Percentiles rank a stretch among this genome's conserved stretches.
Evolutionary conservation across 2,113 vertebrate species (phyloP).

Genomic region (Vulpes ferrilata): DNA sequence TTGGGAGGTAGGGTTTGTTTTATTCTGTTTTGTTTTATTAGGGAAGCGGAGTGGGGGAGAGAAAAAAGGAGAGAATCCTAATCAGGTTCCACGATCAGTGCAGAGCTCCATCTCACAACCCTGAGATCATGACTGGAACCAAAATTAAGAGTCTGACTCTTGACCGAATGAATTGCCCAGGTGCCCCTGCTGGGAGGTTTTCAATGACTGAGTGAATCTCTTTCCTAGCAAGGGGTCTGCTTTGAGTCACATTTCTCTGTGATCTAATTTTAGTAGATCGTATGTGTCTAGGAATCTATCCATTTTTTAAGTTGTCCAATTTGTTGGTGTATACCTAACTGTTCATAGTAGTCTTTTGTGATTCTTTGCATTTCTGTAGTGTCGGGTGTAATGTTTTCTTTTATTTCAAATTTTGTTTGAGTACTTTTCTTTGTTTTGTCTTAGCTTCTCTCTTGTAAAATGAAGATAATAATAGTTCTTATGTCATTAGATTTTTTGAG

Average conservation of each 20-base stretch:
- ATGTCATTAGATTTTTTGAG: not conserved
- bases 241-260: not conserved
- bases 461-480: not conserved
- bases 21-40: not conserved
- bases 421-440: not conserved
- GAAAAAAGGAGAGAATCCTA: not conserved
- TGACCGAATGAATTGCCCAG: not conserved
- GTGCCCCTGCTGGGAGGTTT: not conserved
- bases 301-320: not conserved
- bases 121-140: not conserved
- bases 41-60: not conserved
- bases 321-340: not conserved
- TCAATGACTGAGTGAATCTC: not conserved
- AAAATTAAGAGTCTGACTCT: not conserved
- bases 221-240: not conserved
- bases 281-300: not conserved
- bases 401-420: not conserved
- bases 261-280: not conserved
- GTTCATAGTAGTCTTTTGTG: too few species aligned
- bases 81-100: not conserved
- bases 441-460: not conserved
- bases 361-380: not conserved
- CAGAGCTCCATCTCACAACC: not conserved
- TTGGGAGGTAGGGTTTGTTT: not conserved
- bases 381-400: not conserved